Percentiles rank a stretch among this genome's conserved stretches.
phyloP scores from a whole-genome alignment of 1,140 invertebrate species.

The Sycophila sp. region DNA sequence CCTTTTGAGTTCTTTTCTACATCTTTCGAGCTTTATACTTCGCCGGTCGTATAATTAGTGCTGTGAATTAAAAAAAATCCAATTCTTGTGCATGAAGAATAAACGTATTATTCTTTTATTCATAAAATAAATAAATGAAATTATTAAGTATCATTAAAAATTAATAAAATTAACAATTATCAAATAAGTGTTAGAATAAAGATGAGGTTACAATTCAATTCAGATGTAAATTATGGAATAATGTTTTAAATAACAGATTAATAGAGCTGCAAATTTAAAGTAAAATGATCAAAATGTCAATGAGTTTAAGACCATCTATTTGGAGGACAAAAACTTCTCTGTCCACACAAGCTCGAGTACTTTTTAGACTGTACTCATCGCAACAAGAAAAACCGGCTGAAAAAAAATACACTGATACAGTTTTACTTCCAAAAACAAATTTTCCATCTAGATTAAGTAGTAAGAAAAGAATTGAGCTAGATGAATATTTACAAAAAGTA shows the following conservation, averaged over 20 bases:
- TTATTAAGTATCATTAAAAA: no score
- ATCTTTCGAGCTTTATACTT: no score
- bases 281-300: slow-evolving; percentile 16
- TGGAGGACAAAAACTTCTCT: not conserved
- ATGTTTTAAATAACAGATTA: not conserved
- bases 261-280: not conserved
- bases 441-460: slow-evolving; percentile 72
- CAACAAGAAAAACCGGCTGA: slow-evolving; percentile 40
- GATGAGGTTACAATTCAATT: slow-evolving; percentile 13
- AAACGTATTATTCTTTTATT: no score
- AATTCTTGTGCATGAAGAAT: no score
- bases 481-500: slow-evolving; percentile 71
- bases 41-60: no score
- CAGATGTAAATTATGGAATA: not conserved
- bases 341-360: slow-evolving; percentile 4
- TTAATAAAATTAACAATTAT: not conserved
- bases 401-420: slow-evolving; percentile 65
- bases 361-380: slow-evolving; percentile 19
- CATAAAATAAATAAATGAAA: no score
- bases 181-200: not conserved
- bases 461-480: slow-evolving; percentile 69
- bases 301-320: not conserved
- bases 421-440: slow-evolving; percentile 76
- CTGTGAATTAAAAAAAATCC: no score
- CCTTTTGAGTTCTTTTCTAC: no score